Evolutionary conservation across 2,888 invertebrate genomes (phyloP).

Genomic region (Schizotus pectinicornis): DNA sequence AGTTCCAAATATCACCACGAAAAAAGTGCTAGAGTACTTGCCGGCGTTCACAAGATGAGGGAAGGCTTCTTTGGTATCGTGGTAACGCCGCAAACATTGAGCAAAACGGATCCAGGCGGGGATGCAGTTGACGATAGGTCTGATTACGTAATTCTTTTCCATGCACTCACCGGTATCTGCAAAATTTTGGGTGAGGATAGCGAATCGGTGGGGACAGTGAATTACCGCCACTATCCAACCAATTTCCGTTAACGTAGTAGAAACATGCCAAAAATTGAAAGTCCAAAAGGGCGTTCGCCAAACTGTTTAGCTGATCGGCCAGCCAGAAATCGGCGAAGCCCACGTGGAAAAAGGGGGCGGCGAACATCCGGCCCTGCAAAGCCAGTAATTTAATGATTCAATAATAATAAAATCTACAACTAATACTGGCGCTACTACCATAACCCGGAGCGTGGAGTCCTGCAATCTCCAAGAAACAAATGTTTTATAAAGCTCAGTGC

Average conservation of each 20-base stretch:
- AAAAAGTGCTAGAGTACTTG: conserved; percentile 79
- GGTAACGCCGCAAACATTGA: conserved; percentile 82
- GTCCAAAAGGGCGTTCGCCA: conserved; percentile 77
- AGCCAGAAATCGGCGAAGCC: conserved; percentile 88
- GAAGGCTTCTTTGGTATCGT: conserved; percentile 78
- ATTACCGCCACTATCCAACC: conserved; percentile 60
- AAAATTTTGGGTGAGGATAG: too few species aligned
- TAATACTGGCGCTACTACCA: too few species aligned
- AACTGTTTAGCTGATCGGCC: conserved; percentile 82
- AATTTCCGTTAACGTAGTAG: conserved; percentile 68
- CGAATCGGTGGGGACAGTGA: too few species aligned
- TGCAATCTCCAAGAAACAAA: too few species aligned
- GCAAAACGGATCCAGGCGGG: conserved; percentile 88
- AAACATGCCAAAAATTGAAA: conserved; percentile 82
- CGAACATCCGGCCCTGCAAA: conserved; percentile 66
- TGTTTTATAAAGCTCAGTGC: too few species aligned
- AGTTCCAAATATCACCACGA: conserved; percentile 69
- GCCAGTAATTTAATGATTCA: too few species aligned
- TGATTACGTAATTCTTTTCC: conserved; percentile 59
- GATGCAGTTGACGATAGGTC: conserved; percentile 75
- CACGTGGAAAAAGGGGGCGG: conserved; percentile 79
- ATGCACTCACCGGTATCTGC: conserved; percentile 62
- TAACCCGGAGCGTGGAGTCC: too few species aligned
- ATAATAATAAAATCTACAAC: too few species aligned
- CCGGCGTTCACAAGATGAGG: conserved; percentile 86